Evolutionary conservation across 1,140 invertebrate genomes (phyloP).

Genomic region (Aphidius gifuensis): DNA sequence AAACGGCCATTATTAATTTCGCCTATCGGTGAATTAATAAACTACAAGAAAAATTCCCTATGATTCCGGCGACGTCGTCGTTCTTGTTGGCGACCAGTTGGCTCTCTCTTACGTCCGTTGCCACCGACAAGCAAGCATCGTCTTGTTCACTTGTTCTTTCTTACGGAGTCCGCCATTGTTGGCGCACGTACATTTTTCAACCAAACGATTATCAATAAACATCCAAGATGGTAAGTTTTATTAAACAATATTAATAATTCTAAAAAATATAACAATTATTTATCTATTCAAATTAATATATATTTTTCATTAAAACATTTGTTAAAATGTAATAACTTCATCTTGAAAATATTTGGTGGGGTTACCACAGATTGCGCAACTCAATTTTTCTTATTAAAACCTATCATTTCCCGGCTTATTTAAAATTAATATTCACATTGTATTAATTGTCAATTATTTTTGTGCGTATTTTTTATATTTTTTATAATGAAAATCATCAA

Average conservation of each 20-base stretch:
- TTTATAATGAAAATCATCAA: no score
- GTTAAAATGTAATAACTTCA: conserved; percentile 5
- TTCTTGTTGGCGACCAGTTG: no score
- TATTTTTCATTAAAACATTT: conserved; percentile 38
- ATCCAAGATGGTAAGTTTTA: conserved; percentile 80
- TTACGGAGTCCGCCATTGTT: conserved; percentile 77
- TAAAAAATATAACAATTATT: background rate
- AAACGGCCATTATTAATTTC: no score
- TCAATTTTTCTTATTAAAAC: conserved; percentile 6
- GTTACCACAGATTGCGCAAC: conserved; percentile 53
- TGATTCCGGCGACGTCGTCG: no score
- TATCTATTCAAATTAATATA: conserved; percentile 20
- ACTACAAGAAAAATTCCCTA: no score
- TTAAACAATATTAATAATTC: conserved; percentile 36
- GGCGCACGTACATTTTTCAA: conserved; percentile 72
- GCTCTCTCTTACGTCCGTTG: background rate
- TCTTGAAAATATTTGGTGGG: conserved; percentile 28
- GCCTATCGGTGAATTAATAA: no score
- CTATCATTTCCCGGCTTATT: no score
- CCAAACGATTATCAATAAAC: conserved; percentile 71
- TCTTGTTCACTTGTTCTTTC: conserved; percentile 45
- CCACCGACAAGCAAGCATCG: conserved; percentile 10
- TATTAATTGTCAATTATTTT: background rate
- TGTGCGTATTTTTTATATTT: background rate
- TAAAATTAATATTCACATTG: no score